Percentiles rank a stretch among this genome's conserved stretches.
phyloP scores from a whole-genome alignment of 1,140 invertebrate genomes.

The Neodiprion lecontei region DNA sequence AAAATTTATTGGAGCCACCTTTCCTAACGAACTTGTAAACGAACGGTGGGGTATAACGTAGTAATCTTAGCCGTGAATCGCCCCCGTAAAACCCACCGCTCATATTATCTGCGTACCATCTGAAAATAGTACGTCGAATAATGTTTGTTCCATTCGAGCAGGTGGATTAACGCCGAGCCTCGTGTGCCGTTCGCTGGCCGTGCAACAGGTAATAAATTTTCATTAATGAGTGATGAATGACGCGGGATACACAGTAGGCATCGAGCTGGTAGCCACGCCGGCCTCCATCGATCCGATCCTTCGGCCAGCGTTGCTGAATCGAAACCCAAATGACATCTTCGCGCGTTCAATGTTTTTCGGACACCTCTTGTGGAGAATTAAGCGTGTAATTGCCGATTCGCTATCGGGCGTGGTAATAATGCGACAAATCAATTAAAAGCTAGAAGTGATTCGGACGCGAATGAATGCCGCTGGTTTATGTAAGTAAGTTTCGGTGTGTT shows the following conservation, averaged over 20 bases:
- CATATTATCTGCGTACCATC: background rate
- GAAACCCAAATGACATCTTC: no score
- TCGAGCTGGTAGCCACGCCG: background rate
- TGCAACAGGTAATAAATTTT: conserved; percentile 7
- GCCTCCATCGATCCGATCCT: no score
- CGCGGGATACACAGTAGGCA: background rate
- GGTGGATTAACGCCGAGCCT: background rate
- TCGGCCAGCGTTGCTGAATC: no score
- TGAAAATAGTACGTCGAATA: background rate
- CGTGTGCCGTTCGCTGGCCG: background rate
- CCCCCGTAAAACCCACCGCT: background rate
- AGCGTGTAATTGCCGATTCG: no score
- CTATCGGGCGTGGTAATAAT: no score
- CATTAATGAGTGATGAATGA: conserved; percentile 2
- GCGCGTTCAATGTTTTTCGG: no score
- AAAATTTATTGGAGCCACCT: background rate
- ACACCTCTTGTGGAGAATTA: no score
- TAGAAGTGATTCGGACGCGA: no score
- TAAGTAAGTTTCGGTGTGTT: no score
- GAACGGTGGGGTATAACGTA: background rate
- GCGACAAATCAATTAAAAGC: no score
- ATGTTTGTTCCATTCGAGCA: conserved; percentile 7
- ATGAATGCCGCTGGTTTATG: no score
- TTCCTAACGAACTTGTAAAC: background rate
- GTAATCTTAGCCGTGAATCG: conserved; percentile 7